Evolutionary conservation across 2,888 invertebrate genomes (phyloP).

Genomic region (Imbricaverruca yamaguchii): DNA sequence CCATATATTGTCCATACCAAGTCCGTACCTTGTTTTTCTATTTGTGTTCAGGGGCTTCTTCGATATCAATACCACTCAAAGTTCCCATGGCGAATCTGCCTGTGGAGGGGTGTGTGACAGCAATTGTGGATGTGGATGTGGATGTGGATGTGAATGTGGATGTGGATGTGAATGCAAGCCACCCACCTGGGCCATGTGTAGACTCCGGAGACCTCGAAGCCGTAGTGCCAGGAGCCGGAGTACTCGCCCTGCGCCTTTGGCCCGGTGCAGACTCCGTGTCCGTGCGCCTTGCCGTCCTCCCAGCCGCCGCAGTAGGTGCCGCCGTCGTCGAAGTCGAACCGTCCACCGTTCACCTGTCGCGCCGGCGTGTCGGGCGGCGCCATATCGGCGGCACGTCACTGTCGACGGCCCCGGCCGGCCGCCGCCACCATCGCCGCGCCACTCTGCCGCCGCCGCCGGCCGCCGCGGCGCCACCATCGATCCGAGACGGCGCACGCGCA

Average conservation of each 20-base stretch:
- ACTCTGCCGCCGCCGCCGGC: background rate
- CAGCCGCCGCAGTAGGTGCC: slow-evolving; percentile 99
- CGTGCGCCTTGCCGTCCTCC: slow-evolving; percentile 99
- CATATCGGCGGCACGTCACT: background rate
- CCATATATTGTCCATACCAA: too few species aligned
- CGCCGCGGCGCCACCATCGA: background rate
- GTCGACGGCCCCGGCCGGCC: background rate
- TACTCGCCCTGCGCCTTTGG: slow-evolving; percentile 98
- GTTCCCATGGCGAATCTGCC: too few species aligned
- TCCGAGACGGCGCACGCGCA: background rate
- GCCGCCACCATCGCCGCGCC: background rate
- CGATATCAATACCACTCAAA: too few species aligned
- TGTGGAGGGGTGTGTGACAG: too few species aligned
- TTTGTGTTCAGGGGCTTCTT: too few species aligned
- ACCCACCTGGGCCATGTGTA: slow-evolving; percentile 93
- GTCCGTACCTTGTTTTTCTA: too few species aligned
- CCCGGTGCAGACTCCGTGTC: slow-evolving; percentile 95
- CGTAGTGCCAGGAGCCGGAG: slow-evolving; percentile 98
- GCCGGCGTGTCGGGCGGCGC: background rate
- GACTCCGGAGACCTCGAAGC: slow-evolving; percentile 98
- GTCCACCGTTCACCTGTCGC: slow-evolving; percentile 75
- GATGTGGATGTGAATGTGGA: too few species aligned
- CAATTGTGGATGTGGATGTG: too few species aligned
- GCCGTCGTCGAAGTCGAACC: slow-evolving; percentile 99
- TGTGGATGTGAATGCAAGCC: too few species aligned